Conservation (phyloP, 2,113 vertebrate species). For the Cercopithecus mona region DNA sequence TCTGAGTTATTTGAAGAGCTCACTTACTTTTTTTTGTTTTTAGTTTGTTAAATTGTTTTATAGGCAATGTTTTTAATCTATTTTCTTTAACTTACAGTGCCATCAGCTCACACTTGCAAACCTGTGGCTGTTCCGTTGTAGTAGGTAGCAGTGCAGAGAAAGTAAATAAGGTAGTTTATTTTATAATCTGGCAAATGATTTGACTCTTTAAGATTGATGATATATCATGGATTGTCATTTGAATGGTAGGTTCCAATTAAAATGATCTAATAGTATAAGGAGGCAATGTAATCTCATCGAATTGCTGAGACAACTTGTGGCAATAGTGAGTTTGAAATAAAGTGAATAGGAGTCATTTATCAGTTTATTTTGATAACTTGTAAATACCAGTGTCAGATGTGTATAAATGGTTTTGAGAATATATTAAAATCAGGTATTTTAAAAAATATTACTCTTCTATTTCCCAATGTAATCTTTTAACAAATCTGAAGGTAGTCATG, state of each 20-base stretch:
- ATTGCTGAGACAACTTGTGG: not conserved
- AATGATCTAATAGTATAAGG: not conserved
- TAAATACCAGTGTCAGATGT: not conserved
- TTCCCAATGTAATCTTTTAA: not conserved
- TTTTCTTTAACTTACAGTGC: slow-evolving; percentile 86
- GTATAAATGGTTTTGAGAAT: slow-evolving; percentile 35
- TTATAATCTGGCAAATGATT: slow-evolving; percentile 10
- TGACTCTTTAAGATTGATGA: not conserved
- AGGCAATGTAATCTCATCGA: not conserved
- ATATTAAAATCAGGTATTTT: slow-evolving; percentile 25
- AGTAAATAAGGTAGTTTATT: slow-evolving; percentile 94
- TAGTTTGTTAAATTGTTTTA: slow-evolving; percentile 31
- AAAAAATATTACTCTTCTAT: not conserved
- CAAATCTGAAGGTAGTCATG: not conserved
- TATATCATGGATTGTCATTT: not conserved
- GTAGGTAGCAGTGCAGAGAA: slow-evolving; percentile 98
- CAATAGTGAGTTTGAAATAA: slow-evolving; percentile 53
- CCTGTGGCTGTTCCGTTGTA: slow-evolving; percentile 97
- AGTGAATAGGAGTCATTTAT: slow-evolving; percentile 47
- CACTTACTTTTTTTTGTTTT: not conserved
- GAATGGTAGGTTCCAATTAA: not conserved
- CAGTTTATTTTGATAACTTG: slow-evolving; percentile 14
- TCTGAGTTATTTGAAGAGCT: not conserved
- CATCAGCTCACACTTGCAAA: slow-evolving; percentile 98
- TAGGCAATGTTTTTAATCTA: slow-evolving; percentile 16